Base-by-base conservation (phyloP, 2,888 invertebrate genomes). In the Tenthredo scrophulariae region DNA sequence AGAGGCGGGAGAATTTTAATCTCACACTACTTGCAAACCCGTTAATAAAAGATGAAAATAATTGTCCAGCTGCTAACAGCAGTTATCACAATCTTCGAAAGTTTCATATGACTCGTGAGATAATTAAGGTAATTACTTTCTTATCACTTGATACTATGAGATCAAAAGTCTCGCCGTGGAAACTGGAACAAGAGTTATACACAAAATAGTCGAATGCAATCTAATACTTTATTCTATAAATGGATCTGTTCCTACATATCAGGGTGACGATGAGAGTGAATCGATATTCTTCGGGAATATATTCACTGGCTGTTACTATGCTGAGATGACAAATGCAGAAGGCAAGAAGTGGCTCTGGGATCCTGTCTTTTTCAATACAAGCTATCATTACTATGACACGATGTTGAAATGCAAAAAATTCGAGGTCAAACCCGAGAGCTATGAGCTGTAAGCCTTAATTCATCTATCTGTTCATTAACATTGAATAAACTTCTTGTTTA, bases 261-360 rank as follows among this genome's bases (percentile, higher is more conserved):
- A 80, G 80, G 37, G 50, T 3, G 6, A 15, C 0, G n/a, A 33
- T 80, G 62, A 62, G 6, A 33, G 7, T 37, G 26, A 22, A 37
- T n/a, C 7, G 22, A 22, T 13, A 15, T 29, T 1, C 6, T 80
- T 80, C 15, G 6, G 15, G 6, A 37, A 80, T 2, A 15, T 80
- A 80, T 80, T 80, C 22, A 80, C 80, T 40, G 80, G 80, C 10
- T 80, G 80, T 80, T 80, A 80, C 40, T 80, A 80, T 15, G 26
- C 40, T n/a, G 62, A 50, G 5, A 33, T 80, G 37, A 62, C 9
- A 62, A 80, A 80, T 22, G n/a, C 26, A 62, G 29, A 62, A 9
- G 40, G 29, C 13, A 62, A n/a, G n/a, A 80, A 62, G 22, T 80
- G 80, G 80, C 7, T 80, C 3, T 62, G 62, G 58, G 80, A 40